These are phyloP conservation scores for Grus americana DNA, from an alignment of 2,113 vertebrate genomes.

Conservation along the genomic window DNA sequence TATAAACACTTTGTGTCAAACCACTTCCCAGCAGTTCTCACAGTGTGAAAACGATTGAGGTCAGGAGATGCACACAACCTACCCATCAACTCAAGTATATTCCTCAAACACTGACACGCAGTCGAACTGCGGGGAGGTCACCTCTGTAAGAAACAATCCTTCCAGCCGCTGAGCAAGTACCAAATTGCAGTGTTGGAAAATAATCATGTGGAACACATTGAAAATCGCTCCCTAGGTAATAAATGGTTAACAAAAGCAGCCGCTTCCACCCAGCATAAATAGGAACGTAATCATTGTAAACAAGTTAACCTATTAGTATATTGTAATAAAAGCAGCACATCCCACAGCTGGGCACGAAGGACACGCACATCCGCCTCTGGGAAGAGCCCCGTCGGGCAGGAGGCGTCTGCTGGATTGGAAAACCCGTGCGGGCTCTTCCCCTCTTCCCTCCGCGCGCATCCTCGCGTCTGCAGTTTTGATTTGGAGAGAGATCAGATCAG, in stretches of 20 bases:
- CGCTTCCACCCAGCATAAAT: conserved; percentile 1
- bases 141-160: conserved; percentile 72
- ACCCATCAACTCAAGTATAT: conserved; percentile 72
- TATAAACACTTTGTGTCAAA: conserved; percentile 72
- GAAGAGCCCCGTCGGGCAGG: neutral
- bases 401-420: neutral
- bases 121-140: conserved; percentile 72
- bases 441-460: neutral
- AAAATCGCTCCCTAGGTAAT: conserved; percentile 47
- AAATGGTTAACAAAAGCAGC: conserved; percentile 57
- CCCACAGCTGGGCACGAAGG: neutral
- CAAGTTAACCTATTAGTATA: neutral
- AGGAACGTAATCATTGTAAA: neutral
- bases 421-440: rapidly evolving
- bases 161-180: conserved; percentile 50
- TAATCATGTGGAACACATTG: conserved; percentile 27
- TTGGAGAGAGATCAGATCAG: neutral
- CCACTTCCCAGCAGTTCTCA: conserved; percentile 62
- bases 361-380: rapidly evolving
- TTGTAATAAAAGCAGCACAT: neutral
- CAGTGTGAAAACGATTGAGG: conserved; percentile 74
- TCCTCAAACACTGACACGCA: conserved; percentile 72
- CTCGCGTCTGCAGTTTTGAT: neutral
- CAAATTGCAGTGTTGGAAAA: conserved; percentile 69
- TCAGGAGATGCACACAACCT: conserved; percentile 76